Evolutionary conservation across 1,140 invertebrate species (phyloP), one percentile per base, ranked within the genome.

Genomic region (Nasonia vitripennis): DNA sequence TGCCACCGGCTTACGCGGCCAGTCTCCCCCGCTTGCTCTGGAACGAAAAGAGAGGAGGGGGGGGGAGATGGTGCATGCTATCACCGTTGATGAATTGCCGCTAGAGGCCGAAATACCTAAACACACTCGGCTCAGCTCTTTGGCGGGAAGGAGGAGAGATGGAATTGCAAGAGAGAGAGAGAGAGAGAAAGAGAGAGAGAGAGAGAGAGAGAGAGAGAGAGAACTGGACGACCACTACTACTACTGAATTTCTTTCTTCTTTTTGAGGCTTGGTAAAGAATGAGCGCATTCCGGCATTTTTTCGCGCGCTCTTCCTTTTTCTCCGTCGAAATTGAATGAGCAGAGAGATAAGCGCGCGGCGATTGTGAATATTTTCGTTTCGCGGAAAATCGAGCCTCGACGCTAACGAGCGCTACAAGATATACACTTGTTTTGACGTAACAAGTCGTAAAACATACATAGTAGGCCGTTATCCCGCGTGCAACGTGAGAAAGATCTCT

Each of bases 81-180:
- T 86, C 82, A 81, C 75, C 31, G 84, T 71, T 89, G 89, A 89
- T 88, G 88, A 89, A 89, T 88, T 88, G 86, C 87, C 82, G 34
- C 55, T 74, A 41, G 83, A 87, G 62, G 48, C 73, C 78, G 34
- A 79, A 86, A 86, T 84, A 87, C 83, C 77, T 67, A 84, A 88
- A 87, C 78, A 82, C 83, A 73, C 78, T 23, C 10, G 20, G 9
- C 9, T 23, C 10, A 10, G 9, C 9, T 51, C 48, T 51, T 12
- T 17, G 14, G 17, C 51, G 17, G 23, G 17, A 41, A 34, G 17
- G 7, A 14, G 1, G 9, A 70, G 31, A 70, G 67, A 12, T 20
- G n/a, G 51, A 55, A 20, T 55, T 17, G 51, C 17, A 11, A 11
- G 27, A 70, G 78, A 70, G 34, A 71, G n/a, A 23, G 23, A 48